Percentiles rank a stretch among this genome's conserved stretches.
These are phyloP conservation scores for Tamandua tetradactyla DNA, from an alignment of 2,797 vertebrate genomes.

Conservation along the genomic window DNA sequence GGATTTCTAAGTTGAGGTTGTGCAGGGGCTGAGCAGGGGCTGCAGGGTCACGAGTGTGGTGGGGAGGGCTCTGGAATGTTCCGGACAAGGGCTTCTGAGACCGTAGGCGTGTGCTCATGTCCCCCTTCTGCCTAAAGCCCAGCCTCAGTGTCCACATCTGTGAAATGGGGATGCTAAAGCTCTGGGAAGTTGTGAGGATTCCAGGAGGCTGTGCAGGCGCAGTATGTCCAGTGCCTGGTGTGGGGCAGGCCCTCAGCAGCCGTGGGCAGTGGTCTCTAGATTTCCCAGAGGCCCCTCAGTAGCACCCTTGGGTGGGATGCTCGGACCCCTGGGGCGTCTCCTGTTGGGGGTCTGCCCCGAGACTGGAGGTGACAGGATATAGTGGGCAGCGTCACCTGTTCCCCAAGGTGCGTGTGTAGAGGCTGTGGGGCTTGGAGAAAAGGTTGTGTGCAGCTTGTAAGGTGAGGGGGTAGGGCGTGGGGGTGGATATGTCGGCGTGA, in stretches of 20 bases:
- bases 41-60: not conserved
- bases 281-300: not conserved
- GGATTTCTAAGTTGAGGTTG: not conserved
- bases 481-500: not conserved
- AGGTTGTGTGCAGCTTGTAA: not conserved
- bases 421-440: not conserved
- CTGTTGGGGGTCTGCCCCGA: rapidly evolving
- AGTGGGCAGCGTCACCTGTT: rapidly evolving
- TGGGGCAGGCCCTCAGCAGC: not conserved
- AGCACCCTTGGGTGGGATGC: not conserved
- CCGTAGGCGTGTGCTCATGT: not conserved
- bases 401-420: not conserved
- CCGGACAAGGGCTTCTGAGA: not conserved
- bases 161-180: not conserved
- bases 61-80: not conserved
- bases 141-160: not conserved
- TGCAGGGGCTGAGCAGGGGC: not conserved
- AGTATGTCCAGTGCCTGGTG: not conserved
- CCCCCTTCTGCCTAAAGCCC: not conserved
- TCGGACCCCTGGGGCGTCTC: not conserved
- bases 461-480: rapidly evolving
- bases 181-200: rapidly evolving
- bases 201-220: no score
- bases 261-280: not conserved
- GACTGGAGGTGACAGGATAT: not conserved